Evolutionary conservation across 1,140 invertebrate species (phyloP), one percentile per base, ranked within the genome.

Genomic region (Oncopodura yosiiana): DNA sequence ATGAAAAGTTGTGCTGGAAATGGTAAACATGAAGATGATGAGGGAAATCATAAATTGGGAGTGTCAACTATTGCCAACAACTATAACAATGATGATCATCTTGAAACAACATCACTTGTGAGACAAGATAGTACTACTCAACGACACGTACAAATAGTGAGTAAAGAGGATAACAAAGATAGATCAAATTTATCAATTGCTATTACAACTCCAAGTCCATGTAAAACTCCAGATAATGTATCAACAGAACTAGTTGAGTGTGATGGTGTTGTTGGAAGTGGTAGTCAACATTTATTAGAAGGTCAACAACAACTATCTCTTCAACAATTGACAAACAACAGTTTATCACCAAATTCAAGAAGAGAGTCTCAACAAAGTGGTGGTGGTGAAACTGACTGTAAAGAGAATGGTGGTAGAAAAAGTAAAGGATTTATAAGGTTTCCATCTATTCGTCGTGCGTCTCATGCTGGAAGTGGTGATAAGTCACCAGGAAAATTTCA

Each of bases 341-440:
- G 44, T 18, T 46, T 27, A 5, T 32, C 27, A 21, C 27, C 44
- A 9, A 49, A 26, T 27, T 36, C 32, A 16, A 27, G 46, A 49
- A 30, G 46, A 21, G 46, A 36, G 24, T 49, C 46, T n/a, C 36
- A 49, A 23, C 46, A 49, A 24, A 49, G 46, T 6, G 42, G 29
- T 21, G 41, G 34, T 32, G 27, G n/a, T n/a, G 49, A 52, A 34
- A 16, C 30, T 9, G 23, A 39, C n/a, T 6, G 19, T 9, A 16
- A 21, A 5, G 48, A 23, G 21, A 38, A 54, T 23, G 49, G 37
- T 8, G 12, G 30, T 11, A 12, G 50, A 32, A 38, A 43, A 18
- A 61, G 49, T 16, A 61, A 53, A 42, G 50, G 54, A 18, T 56
- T 56, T 50, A 55, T 54, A 41, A 34, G 55, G 19, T 52, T 60